Base-by-base conservation (phyloP, 2,888 invertebrate genomes). In the Eueremaeus valkanovi region DNA sequence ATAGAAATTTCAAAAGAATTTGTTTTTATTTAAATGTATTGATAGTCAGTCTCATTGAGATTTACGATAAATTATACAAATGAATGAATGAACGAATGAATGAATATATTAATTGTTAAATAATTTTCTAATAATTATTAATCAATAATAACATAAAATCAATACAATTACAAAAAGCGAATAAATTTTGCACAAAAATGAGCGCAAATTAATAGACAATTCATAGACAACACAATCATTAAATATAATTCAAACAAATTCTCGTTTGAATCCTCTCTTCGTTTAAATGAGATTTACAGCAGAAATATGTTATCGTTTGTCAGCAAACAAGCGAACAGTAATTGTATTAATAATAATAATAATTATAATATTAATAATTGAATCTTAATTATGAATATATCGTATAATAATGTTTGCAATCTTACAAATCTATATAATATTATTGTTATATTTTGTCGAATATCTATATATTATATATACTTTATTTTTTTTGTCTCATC, bases 21-120 rank as follows among this genome's bases (percentile, higher is more conserved):
- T 27, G 13, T 27, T 55, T 24, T 55, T 55, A 11, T 27, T 55
- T 24, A 55, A 55, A 55, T 55, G 27, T 55, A 27, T 55, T 6
- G 27, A 55, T 27, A 27, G 24, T 27, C 27, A 55, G 21, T 24
- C 11, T 9, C 13, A 55, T 55, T 51, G 21, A 51, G 13, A 45
- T 45, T 18, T 11, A n/a, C n/a, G n/a, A n/a, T n/a, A n/a, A 51
- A 51, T 51, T 21, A 51, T 55, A 55, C 55, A 55, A 55, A 55
- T 55, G 55, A 55, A 55, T 55, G 55, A 55, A 55, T 55, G 6
- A 27, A 11, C 27, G 21, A 45, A 45, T 16, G 3, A 45, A 45
- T 18, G 16, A 16, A 16, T 45, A 27, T 13, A 55, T 55, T 55
- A 55, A 27, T 55, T n/a, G 13, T 55, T 8, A 55, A 27, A 55